A percentile compares a stretch with the other conserved stretches of the same genome.
Conservation (phyloP, 2,797 vertebrate genomes). For the Myiotriccus ornatus region DNA sequence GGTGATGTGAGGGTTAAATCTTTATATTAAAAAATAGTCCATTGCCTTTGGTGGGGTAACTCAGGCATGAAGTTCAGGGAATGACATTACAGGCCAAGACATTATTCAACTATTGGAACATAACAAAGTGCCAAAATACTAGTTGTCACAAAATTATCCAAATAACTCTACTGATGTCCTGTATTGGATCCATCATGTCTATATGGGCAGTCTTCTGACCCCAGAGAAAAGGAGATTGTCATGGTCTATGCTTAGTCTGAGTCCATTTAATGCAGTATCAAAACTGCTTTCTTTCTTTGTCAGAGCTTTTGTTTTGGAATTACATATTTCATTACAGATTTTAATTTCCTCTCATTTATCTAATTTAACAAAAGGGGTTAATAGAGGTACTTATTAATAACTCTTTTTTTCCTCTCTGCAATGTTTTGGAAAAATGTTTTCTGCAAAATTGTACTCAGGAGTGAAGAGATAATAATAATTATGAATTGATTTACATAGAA, state of each 20-base stretch:
- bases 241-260: not conserved
- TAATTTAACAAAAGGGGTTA: constrained; percentile 35
- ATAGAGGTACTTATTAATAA: constrained; percentile 1
- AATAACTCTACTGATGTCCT: rapidly evolving
- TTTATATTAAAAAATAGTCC: not conserved
- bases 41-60: not conserved
- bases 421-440: constrained; percentile 9
- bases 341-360: constrained; percentile 18
- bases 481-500: constrained; percentile 67
- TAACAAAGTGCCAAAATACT: not conserved
- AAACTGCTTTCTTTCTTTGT: not conserved
- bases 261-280: not conserved
- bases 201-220: not conserved
- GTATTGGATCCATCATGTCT: not conserved
- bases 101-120: not conserved
- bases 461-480: constrained; percentile 58
- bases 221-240: not conserved
- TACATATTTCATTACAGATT: not conserved
- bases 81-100: not conserved
- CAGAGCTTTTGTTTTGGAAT: not conserved
- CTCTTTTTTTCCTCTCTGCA: not conserved
- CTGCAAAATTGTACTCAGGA: constrained; percentile 1
- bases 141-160: not conserved
- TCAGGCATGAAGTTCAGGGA: not conserved
- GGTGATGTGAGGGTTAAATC: not conserved